phyloP scores from a whole-genome alignment of 2,888 invertebrate genomes.

The Eurytoma adleriae region DNA sequence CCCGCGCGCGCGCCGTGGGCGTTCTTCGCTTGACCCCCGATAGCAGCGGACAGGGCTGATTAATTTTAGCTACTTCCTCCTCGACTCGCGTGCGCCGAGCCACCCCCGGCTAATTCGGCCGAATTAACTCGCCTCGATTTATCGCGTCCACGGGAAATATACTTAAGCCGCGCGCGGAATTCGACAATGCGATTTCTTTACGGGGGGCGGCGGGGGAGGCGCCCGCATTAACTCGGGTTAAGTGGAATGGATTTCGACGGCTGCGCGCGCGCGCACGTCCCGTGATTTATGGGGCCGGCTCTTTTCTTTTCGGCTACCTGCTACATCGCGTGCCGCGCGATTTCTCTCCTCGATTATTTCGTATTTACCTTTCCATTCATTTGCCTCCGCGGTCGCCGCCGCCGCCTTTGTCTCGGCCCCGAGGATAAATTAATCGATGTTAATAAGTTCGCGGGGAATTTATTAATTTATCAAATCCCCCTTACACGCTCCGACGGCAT shows the following conservation, averaged over 20 bases:
- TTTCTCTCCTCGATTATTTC: not conserved
- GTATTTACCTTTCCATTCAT: too few species aligned
- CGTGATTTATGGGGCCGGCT: not conserved
- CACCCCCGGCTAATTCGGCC: not conserved
- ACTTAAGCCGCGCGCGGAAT: slow-evolving; percentile 37
- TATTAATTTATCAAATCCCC: too few species aligned
- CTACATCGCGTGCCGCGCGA: not conserved
- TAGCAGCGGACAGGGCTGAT: slow-evolving; percentile 34
- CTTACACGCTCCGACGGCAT: not conserved
- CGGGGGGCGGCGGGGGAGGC: not conserved
- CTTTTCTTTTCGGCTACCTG: not conserved
- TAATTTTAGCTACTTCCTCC: slow-evolving; percentile 55
- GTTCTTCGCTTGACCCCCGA: slow-evolving; percentile 27
- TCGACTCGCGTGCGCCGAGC: slow-evolving; percentile 25
- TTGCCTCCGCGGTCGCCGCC: too few species aligned
- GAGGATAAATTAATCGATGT: too few species aligned
- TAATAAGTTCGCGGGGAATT: too few species aligned
- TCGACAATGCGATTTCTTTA: slow-evolving; percentile 42
- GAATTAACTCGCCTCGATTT: slow-evolving; percentile 35
- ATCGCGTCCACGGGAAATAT: not conserved
- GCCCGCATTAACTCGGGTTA: not conserved
- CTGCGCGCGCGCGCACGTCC: not conserved
- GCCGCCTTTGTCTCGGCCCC: too few species aligned
- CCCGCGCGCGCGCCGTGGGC: slow-evolving; percentile 33
- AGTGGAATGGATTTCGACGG: not conserved